Base-by-base conservation (phyloP, 35 echinoderm and acorn worm genomes). In the Lytechinus pictus region DNA sequence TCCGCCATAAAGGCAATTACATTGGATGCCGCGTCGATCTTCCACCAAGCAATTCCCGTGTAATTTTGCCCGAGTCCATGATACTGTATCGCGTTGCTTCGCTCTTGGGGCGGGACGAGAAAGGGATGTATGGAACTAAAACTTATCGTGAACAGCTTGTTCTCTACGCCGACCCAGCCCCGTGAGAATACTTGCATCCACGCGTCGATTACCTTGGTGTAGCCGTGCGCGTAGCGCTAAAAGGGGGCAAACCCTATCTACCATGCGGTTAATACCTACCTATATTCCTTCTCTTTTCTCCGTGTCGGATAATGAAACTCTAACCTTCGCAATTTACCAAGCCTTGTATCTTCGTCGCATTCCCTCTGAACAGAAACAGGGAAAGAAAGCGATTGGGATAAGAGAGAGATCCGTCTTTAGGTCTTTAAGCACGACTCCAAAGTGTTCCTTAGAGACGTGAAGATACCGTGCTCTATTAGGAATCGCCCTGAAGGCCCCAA, bases 401-500 rank as follows among this genome's bases (percentile, higher is more conserved):
- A 79, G 66, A 79, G 66, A 79, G 66, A 79, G 66, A 79, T 79
- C 66, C 6, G 66, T 79, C 66, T 79, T 79, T 4, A 79, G 66
- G 66, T 79, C 66, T 79, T 79, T 79, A 79, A 79, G 14, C 66
- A 16, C 66, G 66, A 16, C 21, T 79, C 66, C 66, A 79, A 79
- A 79, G 14, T 79, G 66, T 16, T 90, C 88, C 88, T 52, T 44
- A 4, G 88, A 90, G 88, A 90, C n/a, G 10, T 10, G 88, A 54
- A 90, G 52, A 54, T 90, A 90, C 21, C 92, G 92, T 57, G 92
- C 92, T 93, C 52, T 93, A 93, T 93, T 93, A 93, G 92, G 57
- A 14, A 16, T 57, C 27, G 52, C 92, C 92, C 92, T 10, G 10
- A 57, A 54, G 92, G 92, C 92, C 9, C 10, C 9, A 53, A 55